Percentiles rank a stretch among this genome's conserved stretches.
Conservation (phyloP, 1,140 invertebrate genomes). For the Eubasilissa regina region DNA sequence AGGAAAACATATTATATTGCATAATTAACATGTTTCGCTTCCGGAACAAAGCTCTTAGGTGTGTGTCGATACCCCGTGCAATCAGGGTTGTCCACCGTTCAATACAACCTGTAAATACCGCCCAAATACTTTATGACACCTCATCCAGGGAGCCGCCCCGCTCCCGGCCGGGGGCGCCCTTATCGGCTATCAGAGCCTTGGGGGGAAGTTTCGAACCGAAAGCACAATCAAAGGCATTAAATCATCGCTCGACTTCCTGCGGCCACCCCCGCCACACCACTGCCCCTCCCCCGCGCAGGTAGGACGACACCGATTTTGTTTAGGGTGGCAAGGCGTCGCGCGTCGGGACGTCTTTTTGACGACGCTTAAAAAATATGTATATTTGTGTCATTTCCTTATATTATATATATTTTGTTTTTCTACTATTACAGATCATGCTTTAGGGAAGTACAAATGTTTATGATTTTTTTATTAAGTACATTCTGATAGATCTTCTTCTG, state of each 20-base stretch:
- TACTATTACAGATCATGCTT: no score
- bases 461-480: no score
- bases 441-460: no score
- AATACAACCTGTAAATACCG: constrained; percentile 58
- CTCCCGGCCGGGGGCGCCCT: constrained; percentile 51
- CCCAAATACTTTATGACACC: constrained; percentile 60
- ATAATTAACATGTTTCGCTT: constrained; percentile 27
- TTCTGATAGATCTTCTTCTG: no score
- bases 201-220: constrained; percentile 59
- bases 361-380: background rate
- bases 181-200: constrained; percentile 56
- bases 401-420: background rate
- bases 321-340: constrained; percentile 35
- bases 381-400: background rate
- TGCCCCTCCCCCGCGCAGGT: constrained; percentile 30
- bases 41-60: constrained; percentile 25
- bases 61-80: constrained; percentile 39
- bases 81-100: constrained; percentile 45
- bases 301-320: constrained; percentile 41
- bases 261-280: constrained; percentile 47
- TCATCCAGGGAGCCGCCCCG: constrained; percentile 50
- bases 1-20: background rate
- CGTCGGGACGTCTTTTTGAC: constrained; percentile 5
- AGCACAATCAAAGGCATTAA: constrained; percentile 62
- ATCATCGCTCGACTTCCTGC: constrained; percentile 60